Conservation (phyloP, 1,140 invertebrate species). For the Papilio xuthus region DNA sequence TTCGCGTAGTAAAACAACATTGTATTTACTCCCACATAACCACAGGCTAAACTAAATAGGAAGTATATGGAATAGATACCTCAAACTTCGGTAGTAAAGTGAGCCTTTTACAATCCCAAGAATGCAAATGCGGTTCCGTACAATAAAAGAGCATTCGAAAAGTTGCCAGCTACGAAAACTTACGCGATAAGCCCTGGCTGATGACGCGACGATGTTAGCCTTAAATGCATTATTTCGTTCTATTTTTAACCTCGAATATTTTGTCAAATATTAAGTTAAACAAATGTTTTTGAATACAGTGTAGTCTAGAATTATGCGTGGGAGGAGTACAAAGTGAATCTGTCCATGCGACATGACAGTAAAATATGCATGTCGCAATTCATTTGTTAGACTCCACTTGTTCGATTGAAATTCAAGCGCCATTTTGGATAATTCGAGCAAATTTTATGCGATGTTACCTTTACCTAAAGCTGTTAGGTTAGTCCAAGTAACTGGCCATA, state of each 20-base stretch:
- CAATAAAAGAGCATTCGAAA: conserved; percentile 33
- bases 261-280: no score
- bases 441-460: not conserved
- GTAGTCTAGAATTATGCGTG: not conserved
- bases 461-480: not conserved
- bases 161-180: conserved; percentile 17
- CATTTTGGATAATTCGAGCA: conserved; percentile 19
- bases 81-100: conserved; percentile 30
- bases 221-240: conserved; percentile 9
- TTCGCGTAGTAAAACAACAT: not conserved
- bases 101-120: conserved; percentile 5
- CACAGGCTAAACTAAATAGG: not conserved
- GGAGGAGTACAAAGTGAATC: conserved; percentile 7
- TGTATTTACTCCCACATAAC: not conserved
- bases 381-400: conserved; percentile 22
- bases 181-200: not conserved
- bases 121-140: conserved; percentile 35
- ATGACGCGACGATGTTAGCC: not conserved
- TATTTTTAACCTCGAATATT: no score
- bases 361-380: conserved; percentile 23
- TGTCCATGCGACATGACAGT: conserved; percentile 10
- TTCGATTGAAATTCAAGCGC: conserved; percentile 13
- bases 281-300: no score
- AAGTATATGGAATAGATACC: not conserved
- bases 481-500: not conserved